A percentile compares a stretch with the other conserved stretches of the same genome.
phyloP scores from a whole-genome alignment of 2,113 vertebrate species.

The Pelecanoides urinatrix region DNA sequence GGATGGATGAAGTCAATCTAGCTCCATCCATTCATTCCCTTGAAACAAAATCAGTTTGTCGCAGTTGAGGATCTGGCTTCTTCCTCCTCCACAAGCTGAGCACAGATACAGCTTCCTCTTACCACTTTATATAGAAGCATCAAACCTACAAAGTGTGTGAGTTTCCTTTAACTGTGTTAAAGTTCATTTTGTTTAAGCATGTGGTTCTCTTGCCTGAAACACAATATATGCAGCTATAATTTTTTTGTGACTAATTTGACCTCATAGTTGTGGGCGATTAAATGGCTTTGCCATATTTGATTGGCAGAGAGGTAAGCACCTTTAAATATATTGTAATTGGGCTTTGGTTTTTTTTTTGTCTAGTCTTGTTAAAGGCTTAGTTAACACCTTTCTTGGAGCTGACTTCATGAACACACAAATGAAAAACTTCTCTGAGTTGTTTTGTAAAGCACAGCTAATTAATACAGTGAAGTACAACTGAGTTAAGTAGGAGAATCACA shows the following conservation, averaged over 20 bases:
- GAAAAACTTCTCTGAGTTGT: neutral
- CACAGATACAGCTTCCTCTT: neutral
- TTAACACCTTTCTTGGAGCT: neutral
- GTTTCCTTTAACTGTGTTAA: neutral
- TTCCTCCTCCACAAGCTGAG: neutral
- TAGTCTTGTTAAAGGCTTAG: neutral
- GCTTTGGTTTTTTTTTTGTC: neutral
- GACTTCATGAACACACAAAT: neutral
- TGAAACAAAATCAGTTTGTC: neutral
- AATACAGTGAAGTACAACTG: neutral
- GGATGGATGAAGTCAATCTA: neutral
- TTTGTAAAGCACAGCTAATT: slow-evolving; percentile 5
- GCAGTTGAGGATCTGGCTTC: neutral
- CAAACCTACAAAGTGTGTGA: neutral
- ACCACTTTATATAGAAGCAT: neutral
- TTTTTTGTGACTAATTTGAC: slow-evolving; percentile 16
- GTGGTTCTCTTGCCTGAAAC: neutral
- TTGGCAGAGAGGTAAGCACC: neutral
- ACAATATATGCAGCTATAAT: neutral
- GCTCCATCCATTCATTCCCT: neutral
- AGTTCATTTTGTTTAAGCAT: slow-evolving; percentile 1
- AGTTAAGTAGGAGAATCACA: neutral
- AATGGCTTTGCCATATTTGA: neutral
- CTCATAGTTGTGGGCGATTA: neutral
- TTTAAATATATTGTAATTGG: slow-evolving; percentile 5